Conservation (phyloP, 2,113 vertebrate genomes). For the Vimba vimba region DNA sequence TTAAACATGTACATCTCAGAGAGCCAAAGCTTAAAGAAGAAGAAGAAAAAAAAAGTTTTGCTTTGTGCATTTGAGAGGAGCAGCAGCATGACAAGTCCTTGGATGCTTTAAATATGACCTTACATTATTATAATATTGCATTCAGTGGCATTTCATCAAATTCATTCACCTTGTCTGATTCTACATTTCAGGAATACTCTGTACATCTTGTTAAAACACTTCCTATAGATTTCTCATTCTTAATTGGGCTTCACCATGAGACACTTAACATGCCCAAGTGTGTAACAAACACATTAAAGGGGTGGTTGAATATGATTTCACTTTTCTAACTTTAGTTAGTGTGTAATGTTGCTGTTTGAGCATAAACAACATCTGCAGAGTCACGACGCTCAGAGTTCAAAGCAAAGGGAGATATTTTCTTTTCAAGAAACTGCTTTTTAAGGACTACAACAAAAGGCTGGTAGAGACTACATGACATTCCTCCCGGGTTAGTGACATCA, state of each 20-base stretch:
- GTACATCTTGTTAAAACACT: background rate
- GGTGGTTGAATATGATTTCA: too few relatives aligned
- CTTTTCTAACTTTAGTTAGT: too few relatives aligned
- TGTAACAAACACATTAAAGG: background rate
- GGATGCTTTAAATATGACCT: background rate
- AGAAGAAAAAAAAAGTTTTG: background rate
- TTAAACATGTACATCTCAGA: background rate
- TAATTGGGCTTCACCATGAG: background rate
- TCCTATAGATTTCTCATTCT: background rate
- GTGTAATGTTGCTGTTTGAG: too few relatives aligned
- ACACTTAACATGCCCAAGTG: background rate
- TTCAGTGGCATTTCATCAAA: background rate
- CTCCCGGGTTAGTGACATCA: too few relatives aligned
- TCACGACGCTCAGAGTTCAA: too few relatives aligned
- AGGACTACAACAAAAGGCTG: too few relatives aligned
- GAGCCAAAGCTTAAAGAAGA: background rate
- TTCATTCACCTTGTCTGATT: background rate
- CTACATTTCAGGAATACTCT: slow-evolving; percentile 1
- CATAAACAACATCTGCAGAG: too few relatives aligned
- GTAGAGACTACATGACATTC: too few relatives aligned
- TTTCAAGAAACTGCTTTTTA: too few relatives aligned
- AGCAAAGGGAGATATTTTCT: too few relatives aligned
- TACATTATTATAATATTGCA: background rate
- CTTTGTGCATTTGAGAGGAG: background rate
- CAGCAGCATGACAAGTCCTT: background rate